Percentiles rank a stretch among this genome's conserved stretches.
These are phyloP conservation scores for Liparis tanakae DNA, from an alignment of 2,797 vertebrate genomes.

Conservation along the genomic window DNA sequence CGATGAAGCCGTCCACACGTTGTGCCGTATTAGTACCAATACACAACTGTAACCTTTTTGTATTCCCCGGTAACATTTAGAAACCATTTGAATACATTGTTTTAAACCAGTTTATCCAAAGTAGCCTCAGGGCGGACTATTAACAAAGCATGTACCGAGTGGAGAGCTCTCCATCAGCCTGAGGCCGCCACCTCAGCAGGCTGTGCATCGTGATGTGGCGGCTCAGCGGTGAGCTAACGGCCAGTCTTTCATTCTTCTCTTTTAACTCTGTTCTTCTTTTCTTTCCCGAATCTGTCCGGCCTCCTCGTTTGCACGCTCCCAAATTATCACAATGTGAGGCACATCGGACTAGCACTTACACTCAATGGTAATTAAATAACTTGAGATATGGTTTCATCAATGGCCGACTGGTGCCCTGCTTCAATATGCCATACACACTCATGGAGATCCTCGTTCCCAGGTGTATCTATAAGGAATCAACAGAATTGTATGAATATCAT, in stretches of 20 bases:
- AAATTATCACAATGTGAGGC: constrained; percentile 76
- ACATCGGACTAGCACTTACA: constrained; percentile 59
- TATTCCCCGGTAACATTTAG: background rate
- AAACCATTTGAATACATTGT: background rate
- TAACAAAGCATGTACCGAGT: background rate
- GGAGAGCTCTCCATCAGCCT: constrained; percentile 19
- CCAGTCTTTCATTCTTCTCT: constrained; percentile 15
- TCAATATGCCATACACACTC: background rate
- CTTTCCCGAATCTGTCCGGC: constrained; percentile 15
- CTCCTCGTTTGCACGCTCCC: constrained; percentile 43
- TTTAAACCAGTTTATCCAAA: background rate
- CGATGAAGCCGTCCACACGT: background rate
- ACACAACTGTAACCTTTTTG: background rate
- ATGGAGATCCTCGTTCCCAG: background rate
- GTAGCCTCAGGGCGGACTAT: background rate
- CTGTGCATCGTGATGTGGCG: constrained; percentile 45
- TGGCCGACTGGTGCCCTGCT: background rate
- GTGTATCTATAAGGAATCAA: background rate
- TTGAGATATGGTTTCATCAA: background rate
- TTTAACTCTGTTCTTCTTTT: background rate
- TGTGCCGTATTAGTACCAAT: background rate
- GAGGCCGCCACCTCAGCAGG: constrained; percentile 5
- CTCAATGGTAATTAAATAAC: background rate
- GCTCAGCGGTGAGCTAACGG: constrained; percentile 27
- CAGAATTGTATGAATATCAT: background rate